phyloP scores from a whole-genome alignment of 1,140 invertebrate species.

The Sitobion miscanthi region DNA sequence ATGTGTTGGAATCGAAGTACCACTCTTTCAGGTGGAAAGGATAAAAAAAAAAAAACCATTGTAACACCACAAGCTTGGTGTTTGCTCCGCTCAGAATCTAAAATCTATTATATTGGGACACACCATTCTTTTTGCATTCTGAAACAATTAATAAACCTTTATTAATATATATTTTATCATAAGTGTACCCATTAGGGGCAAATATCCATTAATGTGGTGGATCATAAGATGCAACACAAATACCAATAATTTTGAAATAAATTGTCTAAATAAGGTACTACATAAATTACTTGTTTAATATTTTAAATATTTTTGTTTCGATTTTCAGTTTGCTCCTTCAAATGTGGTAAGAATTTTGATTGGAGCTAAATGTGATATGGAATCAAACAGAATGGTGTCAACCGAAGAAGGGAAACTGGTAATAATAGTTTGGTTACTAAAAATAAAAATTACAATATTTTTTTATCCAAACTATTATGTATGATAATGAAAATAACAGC shows the following conservation, averaged over 20 bases:
- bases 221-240: background rate
- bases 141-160: background rate
- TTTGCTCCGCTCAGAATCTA: too few species aligned
- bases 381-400: background rate
- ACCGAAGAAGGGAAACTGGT: background rate
- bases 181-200: too few species aligned
- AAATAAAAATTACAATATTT: background rate
- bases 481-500: background rate
- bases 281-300: background rate
- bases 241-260: background rate
- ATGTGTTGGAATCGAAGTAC: too few species aligned
- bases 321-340: slow-evolving; percentile 9
- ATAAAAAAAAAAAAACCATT: too few species aligned
- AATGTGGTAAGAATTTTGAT: background rate
- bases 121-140: background rate
- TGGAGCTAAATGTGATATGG: background rate
- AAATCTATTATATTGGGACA: too few species aligned
- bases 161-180: background rate
- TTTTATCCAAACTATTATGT: background rate
- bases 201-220: too few species aligned
- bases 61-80: too few species aligned
- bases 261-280: background rate
- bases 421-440: background rate
- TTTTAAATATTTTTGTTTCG: background rate
- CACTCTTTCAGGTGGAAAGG: too few species aligned